Evolutionary conservation across 1,140 invertebrate species (phyloP).

Genomic region (Nasonia vitripennis): DNA sequence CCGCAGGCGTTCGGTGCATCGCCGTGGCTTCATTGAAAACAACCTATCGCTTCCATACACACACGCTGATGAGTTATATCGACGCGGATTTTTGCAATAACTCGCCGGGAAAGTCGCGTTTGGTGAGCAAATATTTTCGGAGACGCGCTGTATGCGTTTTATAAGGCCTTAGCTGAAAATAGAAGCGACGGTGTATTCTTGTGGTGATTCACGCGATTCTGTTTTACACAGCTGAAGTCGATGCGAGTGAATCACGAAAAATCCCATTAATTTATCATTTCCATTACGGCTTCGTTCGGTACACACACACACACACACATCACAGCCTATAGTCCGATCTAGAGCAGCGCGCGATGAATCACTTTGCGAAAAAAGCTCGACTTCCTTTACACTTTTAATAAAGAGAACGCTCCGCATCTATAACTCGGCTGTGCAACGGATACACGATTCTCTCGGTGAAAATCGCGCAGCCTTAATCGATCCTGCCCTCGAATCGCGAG

Average conservation of each 20-base stretch:
- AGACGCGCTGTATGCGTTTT: background rate
- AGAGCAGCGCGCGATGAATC: too few relatives aligned
- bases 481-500: background rate
- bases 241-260: too few relatives aligned
- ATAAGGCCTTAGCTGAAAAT: too few relatives aligned
- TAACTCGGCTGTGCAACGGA: too few relatives aligned
- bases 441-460: background rate
- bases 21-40: background rate
- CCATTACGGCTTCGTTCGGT: background rate
- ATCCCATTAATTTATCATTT: background rate
- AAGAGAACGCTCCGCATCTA: too few relatives aligned
- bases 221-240: too few relatives aligned
- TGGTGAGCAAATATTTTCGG: background rate
- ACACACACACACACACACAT: too few relatives aligned
- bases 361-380: too few relatives aligned
- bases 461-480: slow-evolving; percentile 3
- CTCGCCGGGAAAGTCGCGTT: background rate
- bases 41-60: background rate
- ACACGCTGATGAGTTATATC: background rate
- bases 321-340: too few relatives aligned
- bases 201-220: too few relatives aligned
- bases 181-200: too few relatives aligned
- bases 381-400: too few relatives aligned
- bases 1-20: background rate
- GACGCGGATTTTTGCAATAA: background rate